Percentiles rank a stretch among this genome's conserved stretches.
Evolutionary conservation across 2,888 invertebrate genomes (phyloP).

Genomic region (Petrolisthes manimaculis): DNA sequence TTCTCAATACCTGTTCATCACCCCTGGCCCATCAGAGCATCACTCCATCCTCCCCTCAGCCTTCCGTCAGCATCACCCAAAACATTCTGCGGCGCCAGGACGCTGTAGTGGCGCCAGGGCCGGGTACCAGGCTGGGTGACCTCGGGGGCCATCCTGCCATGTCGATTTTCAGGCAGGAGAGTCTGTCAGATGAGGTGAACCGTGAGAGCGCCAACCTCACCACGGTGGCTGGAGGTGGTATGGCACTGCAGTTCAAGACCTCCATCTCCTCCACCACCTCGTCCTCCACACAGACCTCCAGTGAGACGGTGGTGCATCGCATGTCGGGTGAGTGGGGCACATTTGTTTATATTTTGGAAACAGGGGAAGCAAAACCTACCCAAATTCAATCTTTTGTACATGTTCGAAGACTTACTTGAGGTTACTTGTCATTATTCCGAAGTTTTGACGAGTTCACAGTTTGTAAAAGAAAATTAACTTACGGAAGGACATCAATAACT

Average conservation of each 20-base stretch:
- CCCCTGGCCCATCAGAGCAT: neutral
- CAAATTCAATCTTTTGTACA: too few relatives aligned
- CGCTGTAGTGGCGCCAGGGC: conserved; percentile 18
- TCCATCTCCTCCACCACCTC: conserved; percentile 42
- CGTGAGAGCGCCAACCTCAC: conserved; percentile 44
- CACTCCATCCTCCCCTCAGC: neutral
- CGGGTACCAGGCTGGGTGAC: conserved; percentile 42
- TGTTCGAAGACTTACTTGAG: too few relatives aligned
- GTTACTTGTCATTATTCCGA: too few relatives aligned
- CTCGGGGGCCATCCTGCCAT: conserved; percentile 36
- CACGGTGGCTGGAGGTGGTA: conserved; percentile 40
- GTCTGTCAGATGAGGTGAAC: conserved; percentile 40
- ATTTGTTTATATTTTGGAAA: too few relatives aligned
- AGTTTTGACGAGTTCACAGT: too few relatives aligned
- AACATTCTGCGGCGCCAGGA: conserved; percentile 40
- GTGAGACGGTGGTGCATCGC: conserved; percentile 47
- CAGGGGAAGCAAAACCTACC: too few relatives aligned
- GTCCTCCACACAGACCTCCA: conserved; percentile 42
- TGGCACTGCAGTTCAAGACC: conserved; percentile 42
- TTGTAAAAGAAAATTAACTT: too few relatives aligned
- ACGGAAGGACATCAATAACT: too few relatives aligned
- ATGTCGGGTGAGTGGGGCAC: conserved; percentile 46
- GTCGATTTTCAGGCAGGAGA: conserved; percentile 52
- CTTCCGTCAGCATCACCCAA: neutral
- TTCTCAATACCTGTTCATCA: too few relatives aligned